A percentile compares a stretch with the other conserved stretches of the same genome.
These are phyloP conservation scores for Dipodomys ordii DNA, from an alignment of 2,113 vertebrate genomes.

Conservation along the genomic window DNA sequence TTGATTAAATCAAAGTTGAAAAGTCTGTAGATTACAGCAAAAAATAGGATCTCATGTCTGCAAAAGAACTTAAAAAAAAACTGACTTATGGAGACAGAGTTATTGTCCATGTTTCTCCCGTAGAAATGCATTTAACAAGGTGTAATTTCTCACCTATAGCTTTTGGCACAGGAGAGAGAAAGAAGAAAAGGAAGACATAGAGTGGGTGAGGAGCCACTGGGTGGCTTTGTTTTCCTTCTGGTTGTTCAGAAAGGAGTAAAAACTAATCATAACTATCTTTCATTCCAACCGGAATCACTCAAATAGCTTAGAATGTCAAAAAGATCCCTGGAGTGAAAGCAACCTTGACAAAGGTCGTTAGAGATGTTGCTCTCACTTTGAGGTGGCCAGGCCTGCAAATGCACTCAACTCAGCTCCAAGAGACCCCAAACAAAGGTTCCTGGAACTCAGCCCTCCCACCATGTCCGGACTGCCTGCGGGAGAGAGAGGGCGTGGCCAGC, in stretches of 20 bases:
- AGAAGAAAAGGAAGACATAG: rapidly evolving
- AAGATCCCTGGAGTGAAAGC: background rate
- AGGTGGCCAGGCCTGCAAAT: background rate
- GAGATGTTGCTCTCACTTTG: background rate
- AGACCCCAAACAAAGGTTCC: background rate
- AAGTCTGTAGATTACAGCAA: no score
- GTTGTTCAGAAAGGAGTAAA: background rate
- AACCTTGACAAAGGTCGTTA: rapidly evolving
- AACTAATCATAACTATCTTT: background rate
- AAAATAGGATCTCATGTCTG: rapidly evolving
- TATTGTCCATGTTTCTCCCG: background rate
- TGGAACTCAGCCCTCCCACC: no score
- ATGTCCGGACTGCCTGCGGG: no score
- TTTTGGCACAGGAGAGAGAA: background rate
- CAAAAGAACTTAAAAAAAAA: background rate
- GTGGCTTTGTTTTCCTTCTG: background rate
- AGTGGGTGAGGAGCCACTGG: no score
- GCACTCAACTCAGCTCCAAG: background rate
- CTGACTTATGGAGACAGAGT: background rate
- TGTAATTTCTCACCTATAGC: background rate
- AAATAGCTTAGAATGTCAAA: background rate
- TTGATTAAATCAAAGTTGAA: no score
- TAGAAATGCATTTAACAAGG: background rate
- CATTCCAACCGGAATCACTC: background rate
- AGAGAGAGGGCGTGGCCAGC: no score